These are phyloP conservation scores for Meriones unguiculatus DNA, from an alignment of 2,113 vertebrate species.

Conservation along the genomic window DNA sequence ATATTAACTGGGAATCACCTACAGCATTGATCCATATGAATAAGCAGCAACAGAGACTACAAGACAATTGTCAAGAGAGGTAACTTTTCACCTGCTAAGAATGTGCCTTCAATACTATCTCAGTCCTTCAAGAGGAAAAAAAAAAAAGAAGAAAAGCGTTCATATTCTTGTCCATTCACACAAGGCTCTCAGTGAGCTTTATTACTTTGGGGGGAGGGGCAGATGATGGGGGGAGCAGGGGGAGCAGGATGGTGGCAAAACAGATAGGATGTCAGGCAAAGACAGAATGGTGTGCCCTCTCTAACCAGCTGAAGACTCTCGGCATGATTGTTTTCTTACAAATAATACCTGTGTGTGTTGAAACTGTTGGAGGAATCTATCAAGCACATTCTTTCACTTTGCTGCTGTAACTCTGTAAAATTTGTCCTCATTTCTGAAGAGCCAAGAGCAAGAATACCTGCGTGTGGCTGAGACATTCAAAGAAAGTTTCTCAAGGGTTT, in stretches of 20 bases:
- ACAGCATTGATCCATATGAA: conserved; percentile 83
- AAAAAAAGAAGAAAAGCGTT: conserved; percentile 74
- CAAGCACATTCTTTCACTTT: conserved; percentile 88
- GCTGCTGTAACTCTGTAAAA: conserved; percentile 85
- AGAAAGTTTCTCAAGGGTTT: conserved; percentile 86
- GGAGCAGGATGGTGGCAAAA: conserved; percentile 82
- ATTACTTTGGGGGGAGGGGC: conserved; percentile 85
- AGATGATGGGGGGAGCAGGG: conserved; percentile 78
- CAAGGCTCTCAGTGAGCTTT: conserved; percentile 84
- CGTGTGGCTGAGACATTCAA: conserved; percentile 88
- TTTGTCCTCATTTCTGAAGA: conserved; percentile 87
- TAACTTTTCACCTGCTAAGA: conserved; percentile 78
- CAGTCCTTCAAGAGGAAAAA: conserved; percentile 66
- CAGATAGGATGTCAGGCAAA: conserved; percentile 88
- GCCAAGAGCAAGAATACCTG: conserved; percentile 84
- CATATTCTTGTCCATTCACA: conserved; percentile 88
- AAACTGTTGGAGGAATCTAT: conserved; percentile 87
- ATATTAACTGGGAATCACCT: conserved; percentile 77
- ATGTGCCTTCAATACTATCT: conserved; percentile 72
- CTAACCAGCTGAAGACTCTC: conserved; percentile 88
- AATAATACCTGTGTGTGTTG: conserved; percentile 92
- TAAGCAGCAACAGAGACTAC: conserved; percentile 75
- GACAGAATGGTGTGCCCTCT: conserved; percentile 88
- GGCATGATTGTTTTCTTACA: conserved; percentile 90
- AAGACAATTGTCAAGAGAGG: conserved; percentile 85